These are phyloP conservation scores for Alethe diademata DNA, from an alignment of 2,113 vertebrate species.

Conservation along the genomic window DNA sequence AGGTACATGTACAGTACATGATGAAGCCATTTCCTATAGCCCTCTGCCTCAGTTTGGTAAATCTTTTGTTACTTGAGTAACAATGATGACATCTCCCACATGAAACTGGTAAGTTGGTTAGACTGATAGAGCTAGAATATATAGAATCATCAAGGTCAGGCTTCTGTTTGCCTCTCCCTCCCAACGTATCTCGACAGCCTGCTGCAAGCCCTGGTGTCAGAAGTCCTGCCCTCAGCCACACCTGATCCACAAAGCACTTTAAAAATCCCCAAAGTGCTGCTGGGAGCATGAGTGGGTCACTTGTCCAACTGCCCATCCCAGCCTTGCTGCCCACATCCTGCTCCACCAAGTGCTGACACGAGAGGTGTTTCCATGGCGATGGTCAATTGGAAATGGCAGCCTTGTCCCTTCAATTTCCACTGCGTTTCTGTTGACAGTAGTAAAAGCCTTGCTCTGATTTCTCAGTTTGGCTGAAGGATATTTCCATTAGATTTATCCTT, in stretches of 20 bases:
- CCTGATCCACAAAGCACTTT: not conserved
- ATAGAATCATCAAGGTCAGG: not conserved
- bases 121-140: not conserved
- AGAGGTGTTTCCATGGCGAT: constrained; percentile 69
- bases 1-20: accelerated
- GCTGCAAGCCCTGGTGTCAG: not conserved
- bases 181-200: accelerated
- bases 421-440: constrained; percentile 38
- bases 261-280: not conserved
- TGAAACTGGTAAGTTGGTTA: accelerated
- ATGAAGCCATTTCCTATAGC: not conserved
- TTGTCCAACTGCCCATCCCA: not conserved
- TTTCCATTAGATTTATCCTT: constrained; percentile 51
- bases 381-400: constrained; percentile 61
- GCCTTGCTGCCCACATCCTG: not conserved
- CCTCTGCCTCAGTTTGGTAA: not conserved
- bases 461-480: constrained; percentile 34
- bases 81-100: not conserved
- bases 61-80: not conserved
- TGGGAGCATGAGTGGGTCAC: accelerated
- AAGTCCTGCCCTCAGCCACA: not conserved
- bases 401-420: constrained; percentile 29
- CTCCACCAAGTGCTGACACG: constrained; percentile 27
- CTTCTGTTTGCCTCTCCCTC: not conserved
- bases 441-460: constrained; percentile 54